phyloP scores from a whole-genome alignment of 1,140 invertebrate genomes.

The Zaprionus gabonicus region DNA sequence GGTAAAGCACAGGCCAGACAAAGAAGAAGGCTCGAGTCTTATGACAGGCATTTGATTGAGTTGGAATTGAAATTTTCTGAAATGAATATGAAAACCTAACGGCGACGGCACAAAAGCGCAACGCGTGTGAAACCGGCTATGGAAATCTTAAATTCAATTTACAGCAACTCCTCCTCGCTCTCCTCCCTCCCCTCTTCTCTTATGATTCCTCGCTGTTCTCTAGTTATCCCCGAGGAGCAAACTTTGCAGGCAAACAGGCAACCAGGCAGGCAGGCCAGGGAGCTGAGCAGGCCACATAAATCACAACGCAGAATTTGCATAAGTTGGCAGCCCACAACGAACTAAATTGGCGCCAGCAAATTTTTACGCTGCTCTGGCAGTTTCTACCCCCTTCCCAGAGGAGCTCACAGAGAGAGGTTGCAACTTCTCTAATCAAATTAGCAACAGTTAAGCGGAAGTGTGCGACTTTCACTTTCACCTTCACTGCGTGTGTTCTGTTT shows the following conservation, averaged over 20 bases:
- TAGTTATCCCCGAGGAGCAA: conserved; percentile 40
- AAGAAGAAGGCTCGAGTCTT: conserved; percentile 40
- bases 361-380: conserved; percentile 43
- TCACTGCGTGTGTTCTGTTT: conserved; percentile 5
- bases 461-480: conserved; percentile 38
- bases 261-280: conserved; percentile 2
- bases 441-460: conserved; percentile 78
- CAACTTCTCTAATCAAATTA: conserved; percentile 77
- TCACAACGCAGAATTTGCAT: conserved; percentile 71
- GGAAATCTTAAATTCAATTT: conserved; percentile 66
- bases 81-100: conserved; percentile 39
- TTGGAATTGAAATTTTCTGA: conserved; percentile 45
- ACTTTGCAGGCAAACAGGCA: conserved; percentile 30
- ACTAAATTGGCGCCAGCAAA: conserved; percentile 55
- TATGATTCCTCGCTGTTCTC: neutral
- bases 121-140: conserved; percentile 60
- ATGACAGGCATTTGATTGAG: conserved; percentile 76
- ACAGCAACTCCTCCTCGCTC: conserved; percentile 12
- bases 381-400: neutral
- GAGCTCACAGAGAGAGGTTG: neutral
- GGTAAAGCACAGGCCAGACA: conserved; percentile 40
- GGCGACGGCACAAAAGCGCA: conserved; percentile 41
- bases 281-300: conserved; percentile 53
- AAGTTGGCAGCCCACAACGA: conserved; percentile 69
- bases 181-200: neutral